Percentiles rank a stretch among this genome's conserved stretches.
These are phyloP conservation scores for Capreolus pygargus DNA, from an alignment of 2,113 vertebrate species.

Conservation along the genomic window DNA sequence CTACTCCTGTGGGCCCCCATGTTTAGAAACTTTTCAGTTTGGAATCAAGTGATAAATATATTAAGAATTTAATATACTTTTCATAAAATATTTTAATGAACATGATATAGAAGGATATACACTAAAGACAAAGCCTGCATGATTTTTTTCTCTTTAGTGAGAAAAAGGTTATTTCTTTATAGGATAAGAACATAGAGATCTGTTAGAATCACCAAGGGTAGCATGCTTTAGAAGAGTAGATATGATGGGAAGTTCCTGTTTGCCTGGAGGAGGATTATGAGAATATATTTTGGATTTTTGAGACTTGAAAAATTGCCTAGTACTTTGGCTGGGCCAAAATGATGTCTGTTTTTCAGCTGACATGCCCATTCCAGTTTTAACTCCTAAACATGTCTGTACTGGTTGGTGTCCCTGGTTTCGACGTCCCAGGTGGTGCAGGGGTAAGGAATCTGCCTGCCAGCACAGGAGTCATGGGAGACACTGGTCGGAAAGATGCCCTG, in stretches of 20 bases:
- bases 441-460: neutral
- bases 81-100: neutral
- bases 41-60: neutral
- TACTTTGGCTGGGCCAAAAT: neutral
- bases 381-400: neutral
- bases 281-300: neutral
- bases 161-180: neutral
- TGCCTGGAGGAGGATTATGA: neutral
- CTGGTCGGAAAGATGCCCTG: neutral
- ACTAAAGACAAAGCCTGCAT: neutral
- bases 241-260: neutral
- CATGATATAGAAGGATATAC: neutral
- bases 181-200: neutral
- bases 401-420: neutral
- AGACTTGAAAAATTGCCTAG: neutral
- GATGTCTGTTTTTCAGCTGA: neutral
- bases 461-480: neutral
- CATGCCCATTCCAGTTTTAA: neutral
- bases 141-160: neutral
- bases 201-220: neutral
- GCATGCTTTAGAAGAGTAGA: neutral
- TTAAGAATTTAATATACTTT: neutral
- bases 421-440: neutral
- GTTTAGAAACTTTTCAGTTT: neutral
- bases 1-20: neutral